Evolutionary conservation across 2,888 invertebrate genomes (phyloP).

Genomic region (Cepaea hortensis): DNA sequence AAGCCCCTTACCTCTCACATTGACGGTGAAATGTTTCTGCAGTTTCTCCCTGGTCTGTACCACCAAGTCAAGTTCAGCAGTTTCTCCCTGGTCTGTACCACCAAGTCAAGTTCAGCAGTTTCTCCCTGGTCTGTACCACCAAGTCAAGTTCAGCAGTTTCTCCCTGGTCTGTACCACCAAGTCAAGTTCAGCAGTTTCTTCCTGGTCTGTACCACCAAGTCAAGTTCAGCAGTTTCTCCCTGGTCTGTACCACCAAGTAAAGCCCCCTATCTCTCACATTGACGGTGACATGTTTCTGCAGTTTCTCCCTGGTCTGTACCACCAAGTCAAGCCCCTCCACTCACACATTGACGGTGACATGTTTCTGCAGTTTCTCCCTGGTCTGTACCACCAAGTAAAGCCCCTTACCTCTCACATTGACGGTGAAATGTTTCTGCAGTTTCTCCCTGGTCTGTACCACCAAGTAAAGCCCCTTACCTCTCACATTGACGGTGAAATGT

Average conservation of each 20-base stretch:
- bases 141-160: too few relatives aligned
- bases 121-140: too few relatives aligned
- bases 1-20: background rate
- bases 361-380: background rate
- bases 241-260: too few relatives aligned
- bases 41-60: background rate
- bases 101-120: too few relatives aligned
- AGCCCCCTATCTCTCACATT: background rate
- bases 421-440: background rate
- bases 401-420: background rate
- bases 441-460: background rate
- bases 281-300: background rate
- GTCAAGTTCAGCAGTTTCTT: too few relatives aligned
- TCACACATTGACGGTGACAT: background rate
- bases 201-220: too few relatives aligned
- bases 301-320: background rate
- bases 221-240: too few relatives aligned
- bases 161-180: too few relatives aligned
- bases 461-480: background rate
- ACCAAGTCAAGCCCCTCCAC: background rate
- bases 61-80: too few relatives aligned
- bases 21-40: background rate
- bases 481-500: background rate
- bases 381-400: background rate
- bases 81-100: too few relatives aligned